Evolutionary conservation across 2,113 vertebrate genomes (phyloP), one percentile per base, ranked within the genome.

Genomic region (Tenebrosternarchus preto): DNA sequence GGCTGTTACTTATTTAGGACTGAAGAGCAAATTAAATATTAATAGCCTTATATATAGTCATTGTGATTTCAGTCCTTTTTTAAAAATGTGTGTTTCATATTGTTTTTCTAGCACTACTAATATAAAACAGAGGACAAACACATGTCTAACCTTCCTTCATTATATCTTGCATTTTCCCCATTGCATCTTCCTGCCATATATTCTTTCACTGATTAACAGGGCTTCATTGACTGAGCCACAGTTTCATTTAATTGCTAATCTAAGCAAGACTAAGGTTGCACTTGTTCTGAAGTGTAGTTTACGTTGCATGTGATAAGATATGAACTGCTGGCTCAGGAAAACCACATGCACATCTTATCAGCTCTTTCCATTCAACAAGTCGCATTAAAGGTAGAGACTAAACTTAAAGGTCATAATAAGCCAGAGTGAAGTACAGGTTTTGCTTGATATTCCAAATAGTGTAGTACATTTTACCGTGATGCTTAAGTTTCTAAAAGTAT

Each of bases 231-330:
- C 20, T 73, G 63, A 63, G 11, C 17, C 2, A 0, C 33, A 55
- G 17, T 43, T 55, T 43, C 31, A 59, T 80, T 53, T 50, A 25
- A 33, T 33, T 50, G 31, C 27, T 19, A 12, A 55, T 64, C 46
- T 36, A 43, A 12, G 5, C 27, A 29, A 22, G 2, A 19, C 55
- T 25, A 33, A 68, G 70, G 36, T n/a, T 55, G 27, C 33, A 63
- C 36, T 66, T 66, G 59, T 56, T 74, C 67, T 73, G 27, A 67
- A 55, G 50, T 73, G 39, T 31, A 56, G 69, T 9, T 43, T 43
- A 73, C 66, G 55, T 12, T 31, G 25, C 25, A 36, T 53, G n/a
- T 25, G 78, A 80, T 80, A 57, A 80, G 70, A 80, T 74, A 61
- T 27, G 46, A 55, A 27, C 61, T n/a, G n/a, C 25, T 50, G 39